Conservation (phyloP, 2,797 vertebrate genomes). For the Nasua narica region DNA sequence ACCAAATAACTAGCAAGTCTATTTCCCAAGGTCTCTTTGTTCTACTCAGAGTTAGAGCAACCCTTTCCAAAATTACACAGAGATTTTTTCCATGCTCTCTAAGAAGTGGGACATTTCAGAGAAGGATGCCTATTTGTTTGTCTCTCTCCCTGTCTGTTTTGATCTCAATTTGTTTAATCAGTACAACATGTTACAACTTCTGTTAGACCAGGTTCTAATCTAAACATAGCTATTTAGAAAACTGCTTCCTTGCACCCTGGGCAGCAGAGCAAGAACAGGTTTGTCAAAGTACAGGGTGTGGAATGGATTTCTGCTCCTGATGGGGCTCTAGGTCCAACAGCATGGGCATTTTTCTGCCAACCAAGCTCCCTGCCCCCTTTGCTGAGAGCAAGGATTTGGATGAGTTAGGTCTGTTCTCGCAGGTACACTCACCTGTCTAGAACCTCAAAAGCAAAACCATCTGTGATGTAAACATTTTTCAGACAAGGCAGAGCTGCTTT, state of each 20-base stretch:
- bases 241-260: neutral
- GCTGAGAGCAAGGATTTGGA: neutral
- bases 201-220: conserved; percentile 18
- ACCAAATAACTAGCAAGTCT: neutral
- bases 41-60: neutral
- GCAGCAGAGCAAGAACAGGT: conserved; percentile 49
- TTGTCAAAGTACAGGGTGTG: conserved; percentile 41
- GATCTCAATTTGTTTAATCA: conserved; percentile 35
- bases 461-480: conserved; percentile 67
- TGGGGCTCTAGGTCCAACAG: neutral
- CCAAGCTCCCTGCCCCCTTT: neutral
- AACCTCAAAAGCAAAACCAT: conserved; percentile 71
- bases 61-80: neutral
- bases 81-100: neutral
- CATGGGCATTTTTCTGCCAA: neutral
- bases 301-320: neutral
- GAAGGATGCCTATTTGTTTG: neutral
- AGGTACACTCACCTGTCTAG: neutral
- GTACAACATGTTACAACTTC: conserved; percentile 33
- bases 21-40: neutral
- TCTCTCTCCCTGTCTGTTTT: conserved; percentile 37
- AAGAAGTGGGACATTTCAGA: conserved; percentile 7
- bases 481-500: conserved; percentile 53
- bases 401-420: neutral
- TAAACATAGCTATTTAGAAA: conserved; percentile 39